Base-by-base conservation (phyloP, 2,888 invertebrate species). In the Agonum fuliginosum region DNA sequence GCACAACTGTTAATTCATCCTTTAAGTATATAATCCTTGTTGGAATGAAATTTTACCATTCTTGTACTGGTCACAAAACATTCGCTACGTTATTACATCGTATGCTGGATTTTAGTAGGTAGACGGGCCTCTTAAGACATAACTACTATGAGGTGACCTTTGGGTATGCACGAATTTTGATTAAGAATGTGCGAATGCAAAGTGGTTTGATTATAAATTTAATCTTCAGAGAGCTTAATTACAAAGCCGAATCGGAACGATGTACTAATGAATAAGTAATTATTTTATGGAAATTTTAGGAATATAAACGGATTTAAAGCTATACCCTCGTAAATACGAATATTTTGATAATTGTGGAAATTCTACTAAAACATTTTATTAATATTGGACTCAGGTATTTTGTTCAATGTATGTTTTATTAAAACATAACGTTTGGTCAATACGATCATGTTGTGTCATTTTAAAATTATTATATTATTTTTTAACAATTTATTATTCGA, bases 201-300 rank as follows among this genome's bases (percentile, higher is more conserved):
- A 48, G 54, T 22, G 54, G 22, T 54, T 24, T 3, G n/a, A 54
- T 54, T 22, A 22, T 48, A 54, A 54, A 6, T 54, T 24, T n/a
- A 24, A 54, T 54, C 54, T 54, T 54, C 12, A n/a, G n/a, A 10
- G 54, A 8, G 46, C 14, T 54, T 54, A 54, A 24, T 12, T n/a
- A 4, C 27, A 24, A 54, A 54, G 22, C 54, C 54, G 54, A 54
- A 22, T 54, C 20, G 5, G 4, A 54, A 54, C 54, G 54, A 24
- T 54, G 54, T 48, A 54, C 0, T 24, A 54, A 54, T 54, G 27
- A 54, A 24, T 54, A 24, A 54, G 54, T 24, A 24, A 54, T 54
- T 54, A 54, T 54, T 54, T 54, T 54, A 54, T 54, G 54, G 22
- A 54, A 54, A 54, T 54, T 54, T 8, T 19, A 17, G n/a, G 46